A percentile compares a stretch with the other conserved stretches of the same genome.
Conservation (phyloP, 2,113 vertebrate species). For the Macquaria ambigua region DNA sequence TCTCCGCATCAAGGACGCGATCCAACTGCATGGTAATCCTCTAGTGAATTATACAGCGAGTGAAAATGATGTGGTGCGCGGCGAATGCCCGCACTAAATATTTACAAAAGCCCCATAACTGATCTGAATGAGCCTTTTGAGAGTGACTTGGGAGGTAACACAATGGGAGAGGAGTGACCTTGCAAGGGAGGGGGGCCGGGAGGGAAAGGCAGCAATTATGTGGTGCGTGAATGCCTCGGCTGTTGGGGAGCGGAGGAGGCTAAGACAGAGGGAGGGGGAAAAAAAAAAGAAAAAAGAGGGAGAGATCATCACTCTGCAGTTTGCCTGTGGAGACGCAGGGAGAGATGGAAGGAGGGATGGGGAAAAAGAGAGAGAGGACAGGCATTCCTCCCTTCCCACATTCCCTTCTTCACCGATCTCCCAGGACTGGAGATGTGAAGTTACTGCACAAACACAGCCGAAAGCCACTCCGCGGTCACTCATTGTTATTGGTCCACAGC, state of each 20-base stretch:
- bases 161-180: slow-evolving; percentile 77
- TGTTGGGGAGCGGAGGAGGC: slow-evolving; percentile 58
- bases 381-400: slow-evolving; percentile 1
- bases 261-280: slow-evolving; percentile 37
- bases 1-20: slow-evolving; percentile 63
- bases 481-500: background rate
- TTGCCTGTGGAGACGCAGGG: slow-evolving; percentile 49
- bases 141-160: slow-evolving; percentile 60
- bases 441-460: slow-evolving; percentile 42
- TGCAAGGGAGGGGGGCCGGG: slow-evolving; percentile 32
- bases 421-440: slow-evolving; percentile 38
- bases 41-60: slow-evolving; percentile 61
- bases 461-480: slow-evolving; percentile 42
- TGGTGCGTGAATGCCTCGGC: slow-evolving; percentile 67
- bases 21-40: slow-evolving; percentile 46
- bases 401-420: slow-evolving; percentile 30
- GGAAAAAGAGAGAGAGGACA: background rate
- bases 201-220: slow-evolving; percentile 70
- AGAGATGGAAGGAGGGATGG: slow-evolving; percentile 13
- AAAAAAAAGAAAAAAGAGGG: background rate
- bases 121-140: slow-evolving; percentile 75
- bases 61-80: slow-evolving; percentile 51
- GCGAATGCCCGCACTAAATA: slow-evolving; percentile 73
- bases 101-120: slow-evolving; percentile 78
- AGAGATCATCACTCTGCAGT: slow-evolving; percentile 35